Evolutionary conservation across 2,113 vertebrate species (phyloP), one percentile per base, ranked within the genome.

Genomic region (Tachuris rubrigastra): DNA sequence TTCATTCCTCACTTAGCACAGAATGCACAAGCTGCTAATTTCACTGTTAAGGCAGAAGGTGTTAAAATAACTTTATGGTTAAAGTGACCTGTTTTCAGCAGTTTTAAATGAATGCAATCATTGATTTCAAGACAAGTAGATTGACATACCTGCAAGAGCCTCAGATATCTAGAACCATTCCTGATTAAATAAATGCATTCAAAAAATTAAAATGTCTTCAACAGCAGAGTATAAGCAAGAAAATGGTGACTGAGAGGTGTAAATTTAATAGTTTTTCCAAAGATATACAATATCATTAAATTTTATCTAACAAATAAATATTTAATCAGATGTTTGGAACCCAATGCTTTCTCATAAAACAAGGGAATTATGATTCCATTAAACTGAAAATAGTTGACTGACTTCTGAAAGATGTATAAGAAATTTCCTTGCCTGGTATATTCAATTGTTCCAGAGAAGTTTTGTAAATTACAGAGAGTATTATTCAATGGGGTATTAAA

Each of bases 341-440:
- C 1, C 14, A 49, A 0, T 20, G 8, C 4, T 71, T 93, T 79
- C 18, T 66, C n/a, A 23, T 53, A 30, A 58, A 55, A n/a, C 9
- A 46, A 44, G 8, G 19, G 27, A 44, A 1, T n/a, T 84, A 50
- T 62, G 11, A 15, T 67, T 31, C 2, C 13, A n/a, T 52, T 65
- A 35, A 20, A 37, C 14, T 49, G 23, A 56, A 90, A 88, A 71
- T 8, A 66, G 6, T 4, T 76, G 21, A 28, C 14, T 55, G 63
- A 67, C 15, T 81, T 90, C 33, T 75, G 4, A 35, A 63, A 42
- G 12, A 39, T 62, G 8, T 8, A 33, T 5, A 27, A 47, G 13
- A 83, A 47, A 47, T 1, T 76, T 80, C 8, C 4, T 62, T 68
- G 6, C 0, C 4, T 41, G 16, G 2, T 31, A 2, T 14, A 25